Evolutionary conservation across 2,797 vertebrate genomes (phyloP).

Genomic region (Tadarida brasiliensis): DNA sequence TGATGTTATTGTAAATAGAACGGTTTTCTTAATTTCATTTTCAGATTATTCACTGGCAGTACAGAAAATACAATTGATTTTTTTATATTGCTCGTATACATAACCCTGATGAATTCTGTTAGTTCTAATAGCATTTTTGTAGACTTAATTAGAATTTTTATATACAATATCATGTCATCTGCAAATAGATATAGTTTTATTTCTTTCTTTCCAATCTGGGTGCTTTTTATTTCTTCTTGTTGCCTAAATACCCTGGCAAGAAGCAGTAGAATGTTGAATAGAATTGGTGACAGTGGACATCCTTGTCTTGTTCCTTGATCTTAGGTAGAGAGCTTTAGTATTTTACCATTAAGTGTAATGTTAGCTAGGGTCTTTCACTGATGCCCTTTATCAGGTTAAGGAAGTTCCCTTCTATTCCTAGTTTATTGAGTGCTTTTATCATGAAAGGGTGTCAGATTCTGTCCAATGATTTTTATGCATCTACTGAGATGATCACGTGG

Average conservation of each 20-base stretch:
- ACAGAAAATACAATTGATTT: background rate
- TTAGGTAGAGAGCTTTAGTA: too few relatives aligned
- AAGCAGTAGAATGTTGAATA: background rate
- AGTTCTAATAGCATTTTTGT: background rate
- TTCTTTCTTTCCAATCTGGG: background rate
- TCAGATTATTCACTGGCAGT: background rate
- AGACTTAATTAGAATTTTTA: background rate
- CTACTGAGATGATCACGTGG: background rate
- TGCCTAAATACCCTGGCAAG: background rate
- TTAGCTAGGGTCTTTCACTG: background rate
- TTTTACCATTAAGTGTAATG: background rate
- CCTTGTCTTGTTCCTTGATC: background rate
- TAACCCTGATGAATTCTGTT: background rate
- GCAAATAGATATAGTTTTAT: background rate
- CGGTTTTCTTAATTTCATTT: background rate
- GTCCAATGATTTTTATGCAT: background rate
- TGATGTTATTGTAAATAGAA: background rate
- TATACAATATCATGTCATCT: background rate
- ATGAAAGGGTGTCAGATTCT: background rate
- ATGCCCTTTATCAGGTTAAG: background rate
- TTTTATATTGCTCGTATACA: background rate
- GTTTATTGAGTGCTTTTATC: background rate
- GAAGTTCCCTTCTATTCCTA: background rate
- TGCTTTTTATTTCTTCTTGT: too few relatives aligned
- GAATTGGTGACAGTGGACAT: background rate